A percentile compares a stretch with the other conserved stretches of the same genome.
phyloP scores from a whole-genome alignment of 1,140 invertebrate genomes.

The Varroa destructor region DNA sequence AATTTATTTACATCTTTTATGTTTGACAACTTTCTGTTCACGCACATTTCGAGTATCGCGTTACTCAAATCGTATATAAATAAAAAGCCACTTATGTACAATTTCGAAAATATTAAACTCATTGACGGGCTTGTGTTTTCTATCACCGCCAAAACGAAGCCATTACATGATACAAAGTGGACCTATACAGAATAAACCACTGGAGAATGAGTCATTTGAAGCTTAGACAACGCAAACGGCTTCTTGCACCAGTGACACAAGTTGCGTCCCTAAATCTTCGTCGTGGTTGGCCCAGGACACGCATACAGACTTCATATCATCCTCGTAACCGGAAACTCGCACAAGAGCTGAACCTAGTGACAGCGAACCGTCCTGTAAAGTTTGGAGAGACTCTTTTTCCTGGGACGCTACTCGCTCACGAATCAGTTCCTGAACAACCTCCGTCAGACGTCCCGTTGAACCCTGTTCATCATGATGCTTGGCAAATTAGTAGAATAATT shows the following conservation, averaged over 20 bases:
- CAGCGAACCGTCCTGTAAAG: conserved; percentile 62
- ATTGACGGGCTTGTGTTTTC: too few species aligned
- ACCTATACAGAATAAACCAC: too few species aligned
- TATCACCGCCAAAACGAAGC: too few species aligned
- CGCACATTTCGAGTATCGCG: too few species aligned
- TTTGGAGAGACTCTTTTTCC: conserved; percentile 52
- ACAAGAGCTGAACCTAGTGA: conserved; percentile 73
- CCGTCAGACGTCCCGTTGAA: not conserved
- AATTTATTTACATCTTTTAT: too few species aligned
- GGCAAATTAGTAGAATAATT: conserved; percentile 27
- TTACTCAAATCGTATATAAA: too few species aligned
- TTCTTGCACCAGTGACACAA: conserved; percentile 45
- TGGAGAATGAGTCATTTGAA: too few species aligned
- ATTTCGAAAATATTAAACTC: too few species aligned
- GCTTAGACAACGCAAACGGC: conserved; percentile 7
- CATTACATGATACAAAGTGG: too few species aligned
- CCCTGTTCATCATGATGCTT: not conserved
- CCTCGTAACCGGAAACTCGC: conserved; percentile 61
- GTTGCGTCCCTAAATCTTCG: conserved; percentile 78
- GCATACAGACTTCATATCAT: conserved; percentile 70
- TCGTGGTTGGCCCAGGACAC: conserved; percentile 93
- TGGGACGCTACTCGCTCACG: conserved; percentile 48
- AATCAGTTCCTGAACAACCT: conserved; percentile 28
- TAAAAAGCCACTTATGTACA: too few species aligned
- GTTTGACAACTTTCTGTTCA: too few species aligned